These are phyloP conservation scores for Anolis sagrei DNA, from an alignment of 2,113 vertebrate species.

Conservation along the genomic window DNA sequence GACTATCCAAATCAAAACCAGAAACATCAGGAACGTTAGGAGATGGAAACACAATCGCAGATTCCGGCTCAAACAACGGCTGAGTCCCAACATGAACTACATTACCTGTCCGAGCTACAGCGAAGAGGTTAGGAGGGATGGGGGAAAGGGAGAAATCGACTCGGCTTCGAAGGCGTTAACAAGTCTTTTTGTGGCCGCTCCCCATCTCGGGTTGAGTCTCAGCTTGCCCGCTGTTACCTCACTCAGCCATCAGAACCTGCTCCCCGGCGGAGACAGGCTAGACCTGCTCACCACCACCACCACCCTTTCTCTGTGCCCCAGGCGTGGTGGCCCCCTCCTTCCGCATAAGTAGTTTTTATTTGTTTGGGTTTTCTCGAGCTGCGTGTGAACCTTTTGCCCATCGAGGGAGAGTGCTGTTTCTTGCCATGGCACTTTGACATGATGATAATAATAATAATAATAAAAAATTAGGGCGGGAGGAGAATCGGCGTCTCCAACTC, in stretches of 20 bases:
- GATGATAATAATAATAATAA: too few species aligned
- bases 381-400: neutral
- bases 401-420: neutral
- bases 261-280: conserved; percentile 11
- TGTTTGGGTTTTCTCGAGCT: neutral
- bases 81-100: too few species aligned
- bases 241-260: neutral
- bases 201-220: neutral
- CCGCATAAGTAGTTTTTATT: neutral
- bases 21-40: too few species aligned
- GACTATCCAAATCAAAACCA: too few species aligned
- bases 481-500: neutral
- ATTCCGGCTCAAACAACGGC: too few species aligned
- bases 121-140: neutral
- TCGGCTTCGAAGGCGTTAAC: neutral
- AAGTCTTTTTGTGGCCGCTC: neutral
- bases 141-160: neutral
- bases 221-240: neutral
- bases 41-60: too few species aligned
- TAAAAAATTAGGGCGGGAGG: neutral
- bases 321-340: conserved; percentile 14
- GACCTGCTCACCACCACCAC: neutral
- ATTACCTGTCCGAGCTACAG: too few species aligned
- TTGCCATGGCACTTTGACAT: neutral
- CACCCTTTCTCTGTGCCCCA: neutral